phyloP scores from a whole-genome alignment of 2,113 vertebrate genomes.

The Ailurus styani region DNA sequence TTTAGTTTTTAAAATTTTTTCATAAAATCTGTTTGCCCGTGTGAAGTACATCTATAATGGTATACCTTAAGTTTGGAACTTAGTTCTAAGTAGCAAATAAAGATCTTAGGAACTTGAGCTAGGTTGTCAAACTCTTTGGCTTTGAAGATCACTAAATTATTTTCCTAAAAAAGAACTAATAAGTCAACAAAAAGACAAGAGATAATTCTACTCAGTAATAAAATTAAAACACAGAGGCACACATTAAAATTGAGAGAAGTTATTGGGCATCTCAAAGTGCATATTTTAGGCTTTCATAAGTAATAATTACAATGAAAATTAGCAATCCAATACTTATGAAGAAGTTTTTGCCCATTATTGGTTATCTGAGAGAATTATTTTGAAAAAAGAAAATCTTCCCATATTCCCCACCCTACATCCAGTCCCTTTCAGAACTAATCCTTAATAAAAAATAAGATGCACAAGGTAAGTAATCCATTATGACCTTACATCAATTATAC shows the following conservation, averaged over 20 bases:
- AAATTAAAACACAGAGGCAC: background rate
- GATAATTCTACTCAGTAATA: background rate
- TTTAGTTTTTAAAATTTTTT: background rate
- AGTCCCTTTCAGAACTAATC: background rate
- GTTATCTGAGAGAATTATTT: background rate
- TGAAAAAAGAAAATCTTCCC: background rate
- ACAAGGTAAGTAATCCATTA: background rate
- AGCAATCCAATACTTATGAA: background rate
- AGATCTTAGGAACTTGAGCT: background rate
- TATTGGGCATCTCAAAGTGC: background rate
- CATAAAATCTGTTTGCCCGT: background rate
- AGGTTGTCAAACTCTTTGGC: background rate
- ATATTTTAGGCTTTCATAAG: background rate
- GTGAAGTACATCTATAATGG: background rate
- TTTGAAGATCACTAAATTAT: background rate
- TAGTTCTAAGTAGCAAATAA: background rate
- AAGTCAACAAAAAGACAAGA: background rate
- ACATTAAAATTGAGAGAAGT: background rate
- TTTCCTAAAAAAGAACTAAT: background rate
- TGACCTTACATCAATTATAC: background rate
- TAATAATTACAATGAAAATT: background rate
- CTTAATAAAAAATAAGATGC: background rate
- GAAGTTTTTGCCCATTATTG: background rate
- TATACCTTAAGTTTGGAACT: background rate
- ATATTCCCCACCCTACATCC: fast-evolving